Percentiles rank a stretch among this genome's conserved stretches.
Conservation (phyloP, 2,797 vertebrate species). For the Pantherophis vulpinus region DNA sequence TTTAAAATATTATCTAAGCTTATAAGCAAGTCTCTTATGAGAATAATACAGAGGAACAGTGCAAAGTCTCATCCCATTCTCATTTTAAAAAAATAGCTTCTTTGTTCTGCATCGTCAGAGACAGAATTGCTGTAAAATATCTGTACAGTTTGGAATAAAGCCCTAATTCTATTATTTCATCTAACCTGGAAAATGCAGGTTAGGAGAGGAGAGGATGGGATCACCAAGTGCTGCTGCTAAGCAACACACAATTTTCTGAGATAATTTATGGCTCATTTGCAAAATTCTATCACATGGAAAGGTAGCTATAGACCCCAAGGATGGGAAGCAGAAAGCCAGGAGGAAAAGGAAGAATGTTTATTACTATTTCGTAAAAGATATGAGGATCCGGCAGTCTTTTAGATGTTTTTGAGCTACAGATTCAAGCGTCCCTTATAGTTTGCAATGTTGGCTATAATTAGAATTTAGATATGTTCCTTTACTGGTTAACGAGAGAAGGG, state of each 20-base stretch:
- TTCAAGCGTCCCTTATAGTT: background rate
- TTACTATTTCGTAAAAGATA: background rate
- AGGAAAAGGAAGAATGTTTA: background rate
- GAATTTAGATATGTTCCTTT: background rate
- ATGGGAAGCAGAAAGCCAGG: background rate
- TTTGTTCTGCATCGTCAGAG: constrained; percentile 1
- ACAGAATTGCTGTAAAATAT: background rate
- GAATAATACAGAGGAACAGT: background rate
- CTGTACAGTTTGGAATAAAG: background rate
- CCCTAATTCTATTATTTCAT: background rate
- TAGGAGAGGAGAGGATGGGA: background rate
- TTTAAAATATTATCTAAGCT: constrained; percentile 17
- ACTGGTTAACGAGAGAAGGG: background rate
- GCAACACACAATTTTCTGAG: background rate
- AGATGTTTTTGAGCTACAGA: background rate
- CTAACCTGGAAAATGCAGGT: background rate
- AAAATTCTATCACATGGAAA: background rate
- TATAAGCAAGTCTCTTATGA: constrained; percentile 1
- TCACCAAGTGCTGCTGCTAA: background rate
- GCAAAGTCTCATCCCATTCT: background rate
- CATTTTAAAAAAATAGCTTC: background rate
- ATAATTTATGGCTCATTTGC: background rate
- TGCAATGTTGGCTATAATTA: background rate
- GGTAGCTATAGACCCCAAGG: too few relatives aligned
- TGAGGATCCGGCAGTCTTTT: background rate